Percentiles rank a stretch among this genome's conserved stretches.
These are phyloP conservation scores for Limenitis camilla DNA, from an alignment of 2,888 invertebrate species.

Conservation along the genomic window DNA sequence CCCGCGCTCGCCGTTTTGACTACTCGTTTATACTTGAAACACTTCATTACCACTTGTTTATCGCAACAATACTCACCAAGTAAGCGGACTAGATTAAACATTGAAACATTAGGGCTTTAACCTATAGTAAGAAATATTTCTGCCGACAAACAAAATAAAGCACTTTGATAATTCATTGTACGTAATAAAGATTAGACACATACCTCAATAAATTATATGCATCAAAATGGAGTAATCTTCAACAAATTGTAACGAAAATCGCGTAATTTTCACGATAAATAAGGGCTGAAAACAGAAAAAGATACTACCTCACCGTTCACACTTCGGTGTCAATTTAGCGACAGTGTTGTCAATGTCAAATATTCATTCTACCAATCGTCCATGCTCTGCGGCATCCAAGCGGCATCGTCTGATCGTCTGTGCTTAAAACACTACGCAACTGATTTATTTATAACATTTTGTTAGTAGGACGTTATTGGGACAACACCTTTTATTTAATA, in stretches of 20 bases:
- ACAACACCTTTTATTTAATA: too few relatives aligned
- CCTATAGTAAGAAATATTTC: conserved; percentile 54
- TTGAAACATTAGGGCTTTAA: conserved; percentile 46
- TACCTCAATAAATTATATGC: conserved; percentile 68
- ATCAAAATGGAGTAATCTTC: conserved; percentile 59
- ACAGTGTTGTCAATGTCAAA: conserved; percentile 39
- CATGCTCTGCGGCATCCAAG: too few relatives aligned
- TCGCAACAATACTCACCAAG: neutral
- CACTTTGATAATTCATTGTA: neutral
- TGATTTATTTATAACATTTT: too few relatives aligned
- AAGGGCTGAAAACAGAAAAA: conserved; percentile 72
- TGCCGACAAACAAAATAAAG: conserved; percentile 58
- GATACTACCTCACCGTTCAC: conserved; percentile 73
- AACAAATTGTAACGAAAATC: conserved; percentile 55
- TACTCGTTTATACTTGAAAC: conserved; percentile 3
- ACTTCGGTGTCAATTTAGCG: conserved; percentile 66
- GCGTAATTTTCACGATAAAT: conserved; percentile 66
- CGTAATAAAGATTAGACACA: conserved; percentile 27
- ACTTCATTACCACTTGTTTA: neutral
- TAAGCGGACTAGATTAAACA: conserved; percentile 23
- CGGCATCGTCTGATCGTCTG: too few relatives aligned
- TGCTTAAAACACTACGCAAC: too few relatives aligned
- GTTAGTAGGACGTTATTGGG: too few relatives aligned
- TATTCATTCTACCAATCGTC: conserved; percentile 6
- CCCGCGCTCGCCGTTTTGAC: neutral